These are phyloP conservation scores for Drosophila nebulosa DNA, from an alignment of 1,140 invertebrate genomes.

Conservation along the genomic window DNA sequence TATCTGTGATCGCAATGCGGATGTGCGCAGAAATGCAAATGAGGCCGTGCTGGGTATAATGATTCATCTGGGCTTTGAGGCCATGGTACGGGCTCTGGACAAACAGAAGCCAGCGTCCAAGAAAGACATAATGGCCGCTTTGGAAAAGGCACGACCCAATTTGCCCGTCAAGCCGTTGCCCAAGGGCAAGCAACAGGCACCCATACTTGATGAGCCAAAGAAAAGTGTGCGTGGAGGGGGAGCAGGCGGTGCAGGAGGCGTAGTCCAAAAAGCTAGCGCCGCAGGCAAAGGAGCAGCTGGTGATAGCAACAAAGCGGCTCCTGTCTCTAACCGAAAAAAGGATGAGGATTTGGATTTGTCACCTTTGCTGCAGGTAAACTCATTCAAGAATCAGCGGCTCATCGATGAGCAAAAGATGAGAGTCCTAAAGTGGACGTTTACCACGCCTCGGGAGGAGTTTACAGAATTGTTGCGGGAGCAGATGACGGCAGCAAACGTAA, in stretches of 20 bases:
- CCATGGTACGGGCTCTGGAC: conserved; percentile 89
- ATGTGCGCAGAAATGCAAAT: conserved; percentile 93
- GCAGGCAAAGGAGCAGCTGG: conserved; percentile 81
- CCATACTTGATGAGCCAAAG: conserved; percentile 82
- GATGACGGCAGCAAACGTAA: conserved; percentile 93
- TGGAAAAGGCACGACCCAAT: conserved; percentile 93
- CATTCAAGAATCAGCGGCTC: conserved; percentile 93
- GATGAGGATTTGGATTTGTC: conserved; percentile 93
- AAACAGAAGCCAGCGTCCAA: conserved; percentile 95
- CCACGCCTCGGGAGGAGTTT: conserved; percentile 95
- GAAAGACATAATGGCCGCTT: conserved; percentile 87
- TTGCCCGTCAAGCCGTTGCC: conserved; percentile 92
- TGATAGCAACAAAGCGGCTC: conserved; percentile 79
- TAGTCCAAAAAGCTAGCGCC: conserved; percentile 80
- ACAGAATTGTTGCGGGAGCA: conserved; percentile 94
- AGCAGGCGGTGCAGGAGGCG: conserved; percentile 46
- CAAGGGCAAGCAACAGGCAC: conserved; percentile 82
- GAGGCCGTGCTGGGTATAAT: conserved; percentile 95
- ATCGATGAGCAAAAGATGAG: conserved; percentile 96
- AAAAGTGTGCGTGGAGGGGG: conserved; percentile 83
- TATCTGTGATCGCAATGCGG: conserved; percentile 94
- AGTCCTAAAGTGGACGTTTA: conserved; percentile 98
- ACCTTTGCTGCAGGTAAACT: conserved; percentile 91
- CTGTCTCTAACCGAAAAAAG: conserved; percentile 84
- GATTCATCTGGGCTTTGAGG: conserved; percentile 94